Evolutionary conservation across 2,113 vertebrate genomes (phyloP), one percentile per base, ranked within the genome.

Genomic region (Rattus rattus): DNA sequence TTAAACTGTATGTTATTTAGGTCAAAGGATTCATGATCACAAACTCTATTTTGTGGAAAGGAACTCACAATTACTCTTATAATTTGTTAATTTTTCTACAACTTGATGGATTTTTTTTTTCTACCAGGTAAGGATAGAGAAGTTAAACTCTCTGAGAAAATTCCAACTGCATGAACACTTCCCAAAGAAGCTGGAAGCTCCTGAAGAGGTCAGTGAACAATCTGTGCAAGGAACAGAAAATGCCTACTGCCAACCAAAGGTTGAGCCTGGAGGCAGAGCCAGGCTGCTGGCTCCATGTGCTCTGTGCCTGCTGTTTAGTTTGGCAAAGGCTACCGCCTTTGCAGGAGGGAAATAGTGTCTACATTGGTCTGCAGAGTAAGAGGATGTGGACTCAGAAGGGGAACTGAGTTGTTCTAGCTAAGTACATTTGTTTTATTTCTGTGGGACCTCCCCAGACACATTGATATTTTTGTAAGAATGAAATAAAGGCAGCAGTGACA

Each of bases 301-400:
- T 88, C 95, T 96, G 96, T 94, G 92, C 30, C 26, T 77, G 54
- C 70, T 96, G 67, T 98, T 97, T 97, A 69, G 14, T 24, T 97
- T 97, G 97, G 97, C 96, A 96, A 77, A 73, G 5, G 5, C 39
- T 88, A 39, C 17, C 63, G 93, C n/a, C 96, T 76, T 97, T 97
- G 92, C 88, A 95, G 96, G 97, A 96, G 96, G 94, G 86, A 96
- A 97, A 73, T 85, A 33, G 7, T 94, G 93, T 97, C 90, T 86
- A 56, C 49, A 26, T 91, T 96, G 80, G 93, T 97, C 90, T 65
- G n/a, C 36, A 96, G 76, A 92, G 88, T 77, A 63, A 90, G 83
- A 90, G 84, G 80, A 96, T 91, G 67, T 96, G 80, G 81, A 88
- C 39, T 88, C 80, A 87, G 91, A 96, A 88, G 79, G 94, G 86